phyloP scores from a whole-genome alignment of 2,797 vertebrate genomes.

The Kryptopterus vitreolus region DNA sequence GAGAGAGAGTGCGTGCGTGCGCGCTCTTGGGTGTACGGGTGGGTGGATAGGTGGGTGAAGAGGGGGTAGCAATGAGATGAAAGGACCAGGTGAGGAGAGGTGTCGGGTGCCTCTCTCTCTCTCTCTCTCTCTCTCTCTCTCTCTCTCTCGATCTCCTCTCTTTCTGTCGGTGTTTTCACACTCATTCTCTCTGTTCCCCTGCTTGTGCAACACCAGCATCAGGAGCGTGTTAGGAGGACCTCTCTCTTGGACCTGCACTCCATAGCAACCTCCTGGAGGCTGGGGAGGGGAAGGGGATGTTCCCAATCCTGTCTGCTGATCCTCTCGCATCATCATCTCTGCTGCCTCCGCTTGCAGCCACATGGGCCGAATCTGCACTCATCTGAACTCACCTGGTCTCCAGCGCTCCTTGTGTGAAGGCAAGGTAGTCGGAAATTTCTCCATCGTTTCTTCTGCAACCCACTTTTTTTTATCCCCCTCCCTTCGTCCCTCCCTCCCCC shows the following conservation, averaged over 20 bases:
- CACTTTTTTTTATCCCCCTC: neutral
- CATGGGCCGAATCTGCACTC: conserved; percentile 34
- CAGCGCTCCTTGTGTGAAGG: conserved; percentile 15
- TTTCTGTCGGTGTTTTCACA: conserved; percentile 4
- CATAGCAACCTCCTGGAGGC: conserved; percentile 61
- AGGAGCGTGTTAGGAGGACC: conserved; percentile 63
- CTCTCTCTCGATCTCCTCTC: conserved; percentile 27
- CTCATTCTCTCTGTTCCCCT: conserved; percentile 33
- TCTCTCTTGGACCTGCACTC: conserved; percentile 43
- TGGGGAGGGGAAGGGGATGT: conserved; percentile 66
- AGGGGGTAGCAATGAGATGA: conserved; percentile 64
- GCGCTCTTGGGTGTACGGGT: conserved; percentile 45
- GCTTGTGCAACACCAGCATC: conserved; percentile 49
- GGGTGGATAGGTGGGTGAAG: conserved; percentile 42
- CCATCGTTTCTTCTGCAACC: conserved; percentile 21
- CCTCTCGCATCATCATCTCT: neutral
- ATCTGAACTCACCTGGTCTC: conserved; percentile 24
- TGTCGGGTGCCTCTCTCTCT: conserved; percentile 62
- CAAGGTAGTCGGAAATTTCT: conserved; percentile 23
- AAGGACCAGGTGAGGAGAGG: conserved; percentile 78
- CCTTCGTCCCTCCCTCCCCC: too few relatives aligned
- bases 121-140: conserved; percentile 42
- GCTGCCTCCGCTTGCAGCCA: conserved; percentile 1
- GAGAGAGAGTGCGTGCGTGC: too few relatives aligned
- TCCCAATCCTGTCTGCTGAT: conserved; percentile 13